These are phyloP conservation scores for Bilobella aurantiaca DNA, from an alignment of 1,140 invertebrate species.

Conservation along the genomic window DNA sequence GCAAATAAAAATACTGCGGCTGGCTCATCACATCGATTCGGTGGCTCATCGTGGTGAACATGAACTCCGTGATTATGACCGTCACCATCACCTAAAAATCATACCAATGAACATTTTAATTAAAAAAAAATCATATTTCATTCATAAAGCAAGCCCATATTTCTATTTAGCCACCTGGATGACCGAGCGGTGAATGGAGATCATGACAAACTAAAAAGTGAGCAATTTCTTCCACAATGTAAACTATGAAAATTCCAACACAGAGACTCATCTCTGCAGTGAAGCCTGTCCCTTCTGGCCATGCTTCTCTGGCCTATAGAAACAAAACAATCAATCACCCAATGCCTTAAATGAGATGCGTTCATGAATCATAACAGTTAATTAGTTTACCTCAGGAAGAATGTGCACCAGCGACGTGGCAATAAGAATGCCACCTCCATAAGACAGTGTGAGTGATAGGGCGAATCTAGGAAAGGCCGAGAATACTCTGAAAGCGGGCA, in stretches of 20 bases:
- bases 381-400: constrained; percentile 59
- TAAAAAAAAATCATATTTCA: too few species aligned
- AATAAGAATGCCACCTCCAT: constrained; percentile 72
- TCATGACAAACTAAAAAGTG: constrained; percentile 35
- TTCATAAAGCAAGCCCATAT: too few species aligned
- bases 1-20: constrained; percentile 34
- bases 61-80: constrained; percentile 34
- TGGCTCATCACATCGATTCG: constrained; percentile 34
- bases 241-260: constrained; percentile 65
- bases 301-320: constrained; percentile 31
- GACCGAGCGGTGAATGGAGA: constrained; percentile 29
- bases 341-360: background rate
- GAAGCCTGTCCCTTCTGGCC: constrained; percentile 24
- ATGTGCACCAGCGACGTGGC: constrained; percentile 72
- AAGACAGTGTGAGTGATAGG: constrained; percentile 59
- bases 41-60: constrained; percentile 34
- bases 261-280: constrained; percentile 58
- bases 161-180: constrained; percentile 23
- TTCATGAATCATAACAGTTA: background rate
- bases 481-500: constrained; percentile 34
- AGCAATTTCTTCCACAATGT: constrained; percentile 58
- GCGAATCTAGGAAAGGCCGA: constrained; percentile 31
- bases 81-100: constrained; percentile 28
- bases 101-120: too few species aligned
- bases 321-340: background rate